Base-by-base conservation (phyloP, 2,113 vertebrate species). In the Tauraco erythrolophus region DNA sequence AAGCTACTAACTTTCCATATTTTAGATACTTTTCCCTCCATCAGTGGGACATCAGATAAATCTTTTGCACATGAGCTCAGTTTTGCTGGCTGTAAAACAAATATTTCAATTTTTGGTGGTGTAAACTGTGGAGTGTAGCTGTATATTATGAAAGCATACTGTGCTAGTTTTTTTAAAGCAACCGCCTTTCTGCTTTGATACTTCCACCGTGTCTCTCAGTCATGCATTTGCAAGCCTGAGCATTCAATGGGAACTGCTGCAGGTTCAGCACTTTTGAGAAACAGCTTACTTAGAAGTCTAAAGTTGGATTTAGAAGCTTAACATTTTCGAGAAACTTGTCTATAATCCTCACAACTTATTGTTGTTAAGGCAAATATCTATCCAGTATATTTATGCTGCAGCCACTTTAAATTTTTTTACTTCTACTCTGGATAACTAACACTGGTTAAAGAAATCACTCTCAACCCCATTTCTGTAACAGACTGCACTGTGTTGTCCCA, bases 191-290 rank as follows among this genome's bases (percentile, higher is more conserved):
- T 69, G 27, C 80, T 78, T 94, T 94, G 85, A 66, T 83, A 84
- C 2, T 21, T 48, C 78, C 76, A 71, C 46, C 11, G 0, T 61
- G 84, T 53, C 89, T 76, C 71, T 76, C 89, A 51, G 86, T 66
- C 64, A 16, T 48, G 92, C 69, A 86, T 93, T 95, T 81, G 25
- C 68, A 80, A 83, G 93, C 88, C 74, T 66, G 66, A 94, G 27
- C 46, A 68, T 68, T 92, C 91, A 94, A 31, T 92, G 76, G 96
- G 95, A 94, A 86, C 64, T 60, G 94, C 91, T 96, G 94, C 92
- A 94, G 64, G 79, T 96, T 96, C 95, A 96, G 92, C 88, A 86
- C 80, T 95, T 94, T 92, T 71, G 83, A 94, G 89, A 92, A 95
- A 68, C n/a, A 75, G 90, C 88, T 96, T 88, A 72, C 88, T 93